phyloP scores from a whole-genome alignment of 2,113 vertebrate species.

The Copsychus sechellarum region DNA sequence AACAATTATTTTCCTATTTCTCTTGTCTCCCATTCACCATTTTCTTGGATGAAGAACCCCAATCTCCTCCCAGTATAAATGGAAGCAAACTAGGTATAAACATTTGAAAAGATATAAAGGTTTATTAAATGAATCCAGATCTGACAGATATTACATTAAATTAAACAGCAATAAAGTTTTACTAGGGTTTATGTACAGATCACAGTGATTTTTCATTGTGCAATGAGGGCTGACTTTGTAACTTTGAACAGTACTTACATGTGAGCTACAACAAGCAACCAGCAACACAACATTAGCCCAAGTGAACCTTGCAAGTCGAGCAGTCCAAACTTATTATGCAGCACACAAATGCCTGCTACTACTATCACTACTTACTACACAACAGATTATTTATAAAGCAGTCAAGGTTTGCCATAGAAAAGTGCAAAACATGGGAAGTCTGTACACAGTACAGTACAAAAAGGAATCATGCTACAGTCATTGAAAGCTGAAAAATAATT shows the following conservation, averaged over 20 bases:
- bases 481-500: constrained; percentile 65
- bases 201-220: constrained; percentile 80
- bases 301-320: background rate
- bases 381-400: constrained; percentile 42
- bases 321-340: background rate
- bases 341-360: background rate
- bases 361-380: background rate
- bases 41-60: background rate
- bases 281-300: constrained; percentile 26
- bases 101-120: constrained; percentile 68
- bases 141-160: constrained; percentile 66
- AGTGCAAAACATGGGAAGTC: constrained; percentile 53
- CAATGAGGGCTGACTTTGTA: constrained; percentile 62
- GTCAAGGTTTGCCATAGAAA: constrained; percentile 60
- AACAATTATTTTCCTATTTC: background rate
- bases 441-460: constrained; percentile 56
- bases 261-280: constrained; percentile 48
- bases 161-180: constrained; percentile 68
- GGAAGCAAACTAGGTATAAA: background rate
- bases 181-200: constrained; percentile 70
- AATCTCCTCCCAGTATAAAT: background rate
- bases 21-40: fast-evolving
- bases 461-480: constrained; percentile 50
- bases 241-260: constrained; percentile 51
- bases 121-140: constrained; percentile 67